Evolutionary conservation across 2,797 vertebrate genomes (phyloP).

Genomic region (Poeciliopsis gracilis): DNA sequence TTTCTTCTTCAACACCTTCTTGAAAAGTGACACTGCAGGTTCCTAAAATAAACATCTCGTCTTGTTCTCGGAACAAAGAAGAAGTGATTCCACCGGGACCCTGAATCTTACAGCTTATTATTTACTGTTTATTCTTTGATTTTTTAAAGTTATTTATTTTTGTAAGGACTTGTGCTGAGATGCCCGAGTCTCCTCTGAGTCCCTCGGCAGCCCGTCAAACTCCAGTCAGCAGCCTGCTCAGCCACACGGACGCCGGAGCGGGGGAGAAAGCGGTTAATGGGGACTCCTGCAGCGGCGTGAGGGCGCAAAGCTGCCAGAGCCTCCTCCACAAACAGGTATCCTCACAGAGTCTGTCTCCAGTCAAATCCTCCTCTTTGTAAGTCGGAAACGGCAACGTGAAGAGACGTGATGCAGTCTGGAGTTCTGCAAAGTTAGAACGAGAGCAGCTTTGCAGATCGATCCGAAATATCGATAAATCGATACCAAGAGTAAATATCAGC

Average conservation of each 20-base stretch:
- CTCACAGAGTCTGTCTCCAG: constrained; percentile 24
- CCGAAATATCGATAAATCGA: no score
- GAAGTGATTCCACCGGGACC: constrained; percentile 3
- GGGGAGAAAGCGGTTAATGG: constrained; percentile 58
- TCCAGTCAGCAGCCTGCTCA: constrained; percentile 67
- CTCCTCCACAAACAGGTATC: constrained; percentile 69
- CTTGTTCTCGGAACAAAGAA: constrained; percentile 8
- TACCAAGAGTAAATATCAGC: no score
- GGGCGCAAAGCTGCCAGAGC: constrained; percentile 60
- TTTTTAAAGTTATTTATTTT: neutral
- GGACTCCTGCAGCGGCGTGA: constrained; percentile 61
- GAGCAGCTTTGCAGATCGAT: neutral
- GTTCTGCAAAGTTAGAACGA: constrained; percentile 78
- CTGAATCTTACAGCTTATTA: constrained; percentile 21
- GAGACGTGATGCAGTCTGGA: constrained; percentile 35
- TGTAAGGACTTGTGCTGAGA: constrained; percentile 49
- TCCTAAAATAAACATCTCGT: constrained; percentile 7
- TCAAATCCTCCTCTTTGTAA: constrained; percentile 17
- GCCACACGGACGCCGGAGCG: constrained; percentile 45
- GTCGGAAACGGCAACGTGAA: constrained; percentile 44
- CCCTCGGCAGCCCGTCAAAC: constrained; percentile 66
- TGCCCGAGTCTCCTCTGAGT: constrained; percentile 74
- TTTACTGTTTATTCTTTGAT: constrained; percentile 12
- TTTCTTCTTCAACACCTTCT: neutral
- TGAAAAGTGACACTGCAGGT: neutral